Conservation (phyloP, 2,888 invertebrate genomes). For the Cheilosia pagana region DNA sequence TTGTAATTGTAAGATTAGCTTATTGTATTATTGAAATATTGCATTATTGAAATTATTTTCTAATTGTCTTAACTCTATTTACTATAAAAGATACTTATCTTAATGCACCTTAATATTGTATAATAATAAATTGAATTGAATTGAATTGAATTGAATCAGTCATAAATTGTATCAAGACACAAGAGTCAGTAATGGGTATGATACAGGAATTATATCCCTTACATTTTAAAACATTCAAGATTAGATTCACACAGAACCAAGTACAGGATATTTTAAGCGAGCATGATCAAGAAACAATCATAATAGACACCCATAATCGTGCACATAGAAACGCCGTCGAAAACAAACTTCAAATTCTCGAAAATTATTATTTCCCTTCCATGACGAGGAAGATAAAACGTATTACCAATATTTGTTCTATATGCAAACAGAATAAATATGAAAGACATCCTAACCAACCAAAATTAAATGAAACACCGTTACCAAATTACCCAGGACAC, state of each 20-base stretch:
- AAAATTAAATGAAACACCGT: slow-evolving; percentile 30
- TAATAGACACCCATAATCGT: neutral
- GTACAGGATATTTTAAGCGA: neutral
- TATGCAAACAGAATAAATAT: slow-evolving; percentile 30
- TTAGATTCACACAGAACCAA: neutral
- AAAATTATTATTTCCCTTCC: slow-evolving; percentile 41
- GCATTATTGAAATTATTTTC: no score
- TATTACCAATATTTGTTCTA: neutral
- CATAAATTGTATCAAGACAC: slow-evolving; percentile 27
- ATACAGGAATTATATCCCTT: slow-evolving; percentile 19
- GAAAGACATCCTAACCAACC: slow-evolving; percentile 48
- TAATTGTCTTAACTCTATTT: no score
- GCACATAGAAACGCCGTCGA: neutral
- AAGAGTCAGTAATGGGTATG: slow-evolving; percentile 21
- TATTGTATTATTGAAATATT: no score
- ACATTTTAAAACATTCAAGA: slow-evolving; percentile 5
- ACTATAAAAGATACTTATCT: no score
- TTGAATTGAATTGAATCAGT: no score
- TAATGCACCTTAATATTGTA: no score
- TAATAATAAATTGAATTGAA: no score
- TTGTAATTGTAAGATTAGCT: no score
- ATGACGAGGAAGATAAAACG: slow-evolving; percentile 11
- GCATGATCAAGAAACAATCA: neutral
- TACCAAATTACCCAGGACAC: slow-evolving; percentile 49
- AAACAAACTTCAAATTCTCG: slow-evolving; percentile 16